Base-by-base conservation (phyloP, 2,113 vertebrate species). In the Anas platyrhynchos region DNA sequence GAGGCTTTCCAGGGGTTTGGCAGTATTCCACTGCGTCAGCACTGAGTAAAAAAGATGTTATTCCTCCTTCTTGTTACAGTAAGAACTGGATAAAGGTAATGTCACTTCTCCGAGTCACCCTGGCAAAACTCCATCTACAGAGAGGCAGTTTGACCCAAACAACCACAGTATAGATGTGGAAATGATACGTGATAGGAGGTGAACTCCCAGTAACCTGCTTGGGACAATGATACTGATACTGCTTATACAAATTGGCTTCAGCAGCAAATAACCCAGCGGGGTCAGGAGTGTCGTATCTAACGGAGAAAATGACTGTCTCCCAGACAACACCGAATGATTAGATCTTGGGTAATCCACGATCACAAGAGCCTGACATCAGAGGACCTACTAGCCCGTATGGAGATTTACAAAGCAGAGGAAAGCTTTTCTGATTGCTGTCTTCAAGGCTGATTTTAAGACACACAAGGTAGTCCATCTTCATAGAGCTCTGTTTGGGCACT, bases 1-100 rank as follows among this genome's bases (percentile, higher is more conserved):
- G 97, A 98, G 91, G 41, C 76, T 96, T 98, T 98, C 97, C 97
- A 98, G 97, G 92, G 91, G 93, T 93, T 96, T 98, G 98, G 97
- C 97, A 90, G 84, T 91, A 93, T 96, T 97, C 97, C 97, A 98
- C 50, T 63, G 91, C 54, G 52, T 95, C 93, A 88, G 87, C 12
- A 12, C 83, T 88, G 93, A 92, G 96, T 94, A 29, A 92, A 93
- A 94, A 93, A 91, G 89, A 96, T 89, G 68, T 89, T 96, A 75
- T 76, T 92, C 87, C 78, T 92, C 87, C 78, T 94, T 93, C 86
- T 84, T 89, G 73, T 86, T 92, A 83, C 83, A 89, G 6, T 91
- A 88, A 94, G 88, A 96, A 75, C 34, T 79, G 75, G 16, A 72
- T 89, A 81, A 97, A 96, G 67, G 86, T 92, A 97, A 84, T 89